Evolutionary conservation across 2,113 vertebrate species (phyloP).

Genomic region (Perca fluviatilis): DNA sequence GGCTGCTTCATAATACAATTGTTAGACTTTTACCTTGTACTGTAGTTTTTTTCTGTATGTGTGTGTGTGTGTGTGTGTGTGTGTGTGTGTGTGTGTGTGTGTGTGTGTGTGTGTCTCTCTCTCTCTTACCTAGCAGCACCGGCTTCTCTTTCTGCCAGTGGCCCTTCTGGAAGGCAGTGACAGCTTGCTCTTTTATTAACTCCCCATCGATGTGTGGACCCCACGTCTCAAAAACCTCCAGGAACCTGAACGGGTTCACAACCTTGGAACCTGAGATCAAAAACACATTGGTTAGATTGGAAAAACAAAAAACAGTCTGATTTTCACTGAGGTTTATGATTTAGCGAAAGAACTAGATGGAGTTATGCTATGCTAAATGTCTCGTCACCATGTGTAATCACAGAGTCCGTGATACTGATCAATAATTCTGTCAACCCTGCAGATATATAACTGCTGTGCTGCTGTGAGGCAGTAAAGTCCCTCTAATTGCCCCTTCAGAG

Average conservation of each 20-base stretch:
- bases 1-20: background rate
- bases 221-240: slow-evolving; percentile 86
- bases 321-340: background rate
- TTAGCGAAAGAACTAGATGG: background rate
- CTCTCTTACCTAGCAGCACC: slow-evolving; percentile 78
- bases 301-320: too few relatives aligned
- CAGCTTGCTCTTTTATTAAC: slow-evolving; percentile 82
- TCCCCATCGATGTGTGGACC: slow-evolving; percentile 81
- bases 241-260: slow-evolving; percentile 83
- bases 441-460: slow-evolving; percentile 35
- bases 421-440: slow-evolving; percentile 34
- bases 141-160: slow-evolving; percentile 86
- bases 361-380: background rate
- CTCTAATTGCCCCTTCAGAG: slow-evolving; percentile 37
- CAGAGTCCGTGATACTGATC: slow-evolving; percentile 41
- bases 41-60: background rate
- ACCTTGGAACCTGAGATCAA: slow-evolving; percentile 78
- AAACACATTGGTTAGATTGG: background rate
- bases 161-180: slow-evolving; percentile 81
- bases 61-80: background rate
- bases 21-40: background rate
- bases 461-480: slow-evolving; percentile 18
- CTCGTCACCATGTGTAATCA: slow-evolving; percentile 4
- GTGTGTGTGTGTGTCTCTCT: background rate
- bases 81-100: background rate